A percentile compares a stretch with the other conserved stretches of the same genome.
phyloP scores from a whole-genome alignment of 2,888 invertebrate genomes.

The Stenolophus ochropezus region DNA sequence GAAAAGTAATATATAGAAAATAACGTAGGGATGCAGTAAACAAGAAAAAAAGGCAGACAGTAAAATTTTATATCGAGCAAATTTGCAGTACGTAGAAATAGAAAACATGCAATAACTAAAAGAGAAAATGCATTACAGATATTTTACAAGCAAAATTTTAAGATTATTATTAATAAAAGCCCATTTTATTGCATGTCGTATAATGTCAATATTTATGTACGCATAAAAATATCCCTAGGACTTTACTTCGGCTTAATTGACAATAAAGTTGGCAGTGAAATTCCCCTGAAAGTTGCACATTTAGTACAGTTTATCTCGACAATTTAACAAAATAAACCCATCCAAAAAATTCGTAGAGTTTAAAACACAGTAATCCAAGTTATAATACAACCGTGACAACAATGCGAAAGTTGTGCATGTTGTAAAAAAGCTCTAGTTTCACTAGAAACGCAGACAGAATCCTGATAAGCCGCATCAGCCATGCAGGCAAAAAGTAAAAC shows the following conservation, averaged over 20 bases:
- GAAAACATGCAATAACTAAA: neutral
- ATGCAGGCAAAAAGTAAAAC: constrained; percentile 27
- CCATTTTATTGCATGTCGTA: constrained; percentile 14
- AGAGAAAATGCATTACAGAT: neutral
- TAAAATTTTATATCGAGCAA: constrained; percentile 10
- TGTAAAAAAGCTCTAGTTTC: constrained; percentile 8
- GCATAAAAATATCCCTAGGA: constrained; percentile 19
- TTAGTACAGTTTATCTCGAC: neutral
- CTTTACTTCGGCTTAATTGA: constrained; percentile 16
- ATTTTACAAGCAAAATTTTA: constrained; percentile 28
- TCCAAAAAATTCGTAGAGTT: constrained; percentile 10
- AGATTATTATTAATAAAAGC: constrained; percentile 41
- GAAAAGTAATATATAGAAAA: too few relatives aligned
- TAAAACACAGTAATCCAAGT: constrained; percentile 24
- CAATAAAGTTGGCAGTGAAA: neutral
- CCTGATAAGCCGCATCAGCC: constrained; percentile 33
- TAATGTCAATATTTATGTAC: constrained; percentile 36
- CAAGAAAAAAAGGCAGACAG: neutral
- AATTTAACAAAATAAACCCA: constrained; percentile 1
- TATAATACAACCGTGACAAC: constrained; percentile 29
- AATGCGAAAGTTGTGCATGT: constrained; percentile 12
- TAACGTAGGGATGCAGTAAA: neutral
- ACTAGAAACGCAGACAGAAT: constrained; percentile 21
- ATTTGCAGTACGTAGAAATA: neutral
- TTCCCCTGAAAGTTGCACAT: neutral